A percentile compares a stretch with the other conserved stretches of the same genome.
Conservation (phyloP, 1,140 invertebrate species). For the silkworm (Bombyx mori) region DNA sequence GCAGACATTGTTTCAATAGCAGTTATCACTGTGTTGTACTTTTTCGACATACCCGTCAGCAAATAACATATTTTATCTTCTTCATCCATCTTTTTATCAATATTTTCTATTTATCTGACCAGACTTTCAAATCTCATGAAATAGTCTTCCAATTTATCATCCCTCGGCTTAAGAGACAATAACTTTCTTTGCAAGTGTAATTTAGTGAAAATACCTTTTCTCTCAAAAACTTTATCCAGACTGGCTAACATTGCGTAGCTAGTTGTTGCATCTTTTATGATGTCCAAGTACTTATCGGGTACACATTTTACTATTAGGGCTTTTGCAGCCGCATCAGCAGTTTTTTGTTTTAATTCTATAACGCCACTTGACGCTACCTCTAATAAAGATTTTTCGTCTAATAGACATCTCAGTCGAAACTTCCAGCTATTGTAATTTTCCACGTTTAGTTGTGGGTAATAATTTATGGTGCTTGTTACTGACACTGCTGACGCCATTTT, state of each 20-base stretch:
- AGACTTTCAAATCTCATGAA: background rate
- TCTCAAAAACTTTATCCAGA: background rate
- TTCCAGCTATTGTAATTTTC: slow-evolving; percentile 1
- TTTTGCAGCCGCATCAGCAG: no score
- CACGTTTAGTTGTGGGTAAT: background rate
- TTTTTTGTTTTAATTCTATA: no score
- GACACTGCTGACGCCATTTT: no score
- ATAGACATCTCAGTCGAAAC: background rate
- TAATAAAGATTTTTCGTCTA: background rate
- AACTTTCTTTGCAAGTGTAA: background rate
- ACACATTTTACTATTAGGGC: background rate
- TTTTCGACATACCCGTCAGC: no score
- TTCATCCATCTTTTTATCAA: background rate
- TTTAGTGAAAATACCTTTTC: background rate
- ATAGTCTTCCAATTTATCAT: no score
- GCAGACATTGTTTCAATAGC: background rate
- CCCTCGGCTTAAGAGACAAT: background rate
- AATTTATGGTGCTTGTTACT: no score
- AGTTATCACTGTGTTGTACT: no score
- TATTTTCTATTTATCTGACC: background rate
- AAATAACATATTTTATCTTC: no score
- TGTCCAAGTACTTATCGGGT: background rate
- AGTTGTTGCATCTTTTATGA: background rate
- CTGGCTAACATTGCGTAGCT: background rate
- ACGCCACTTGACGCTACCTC: no score